These are phyloP conservation scores for Sinohyriopsis cumingii DNA, from an alignment of 2,888 invertebrate genomes.

Conservation along the genomic window DNA sequence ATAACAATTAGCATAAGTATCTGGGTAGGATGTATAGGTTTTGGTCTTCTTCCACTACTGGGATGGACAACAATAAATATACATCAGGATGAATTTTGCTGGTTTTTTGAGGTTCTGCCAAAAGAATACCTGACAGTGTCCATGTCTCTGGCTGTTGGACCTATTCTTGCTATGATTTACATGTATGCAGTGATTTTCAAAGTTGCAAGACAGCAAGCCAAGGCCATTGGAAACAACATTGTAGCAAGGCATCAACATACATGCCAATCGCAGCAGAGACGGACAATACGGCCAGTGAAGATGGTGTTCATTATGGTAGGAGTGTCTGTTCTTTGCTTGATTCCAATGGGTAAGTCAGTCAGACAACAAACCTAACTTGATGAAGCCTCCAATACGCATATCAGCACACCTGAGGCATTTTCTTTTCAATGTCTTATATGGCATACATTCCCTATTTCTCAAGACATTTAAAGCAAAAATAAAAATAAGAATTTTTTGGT, in stretches of 20 bases:
- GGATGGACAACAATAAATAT: slow-evolving; percentile 29
- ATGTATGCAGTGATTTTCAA: slow-evolving; percentile 39
- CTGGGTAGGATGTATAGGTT: slow-evolving; percentile 30
- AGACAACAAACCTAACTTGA: not conserved
- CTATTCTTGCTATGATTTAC: slow-evolving; percentile 22
- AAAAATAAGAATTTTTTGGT: no score
- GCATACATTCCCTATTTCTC: no score
- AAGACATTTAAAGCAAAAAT: no score
- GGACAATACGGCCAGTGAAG: slow-evolving; percentile 17
- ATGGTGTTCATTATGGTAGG: slow-evolving; percentile 29
- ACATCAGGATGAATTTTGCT: slow-evolving; percentile 24
- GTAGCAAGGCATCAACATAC: not conserved
- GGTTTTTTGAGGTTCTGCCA: slow-evolving; percentile 39
- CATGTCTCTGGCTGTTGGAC: slow-evolving; percentile 22
- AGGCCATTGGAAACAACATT: slow-evolving; percentile 13
- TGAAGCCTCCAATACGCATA: no score
- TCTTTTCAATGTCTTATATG: no score
- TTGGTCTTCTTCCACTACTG: slow-evolving; percentile 40
- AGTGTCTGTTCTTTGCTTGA: slow-evolving; percentile 33
- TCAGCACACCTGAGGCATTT: no score
- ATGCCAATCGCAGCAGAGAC: not conserved
- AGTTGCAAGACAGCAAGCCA: slow-evolving; percentile 34
- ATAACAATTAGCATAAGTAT: slow-evolving; percentile 25
- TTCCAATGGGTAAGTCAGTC: slow-evolving; percentile 32
- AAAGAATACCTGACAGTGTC: slow-evolving; percentile 30